Base-by-base conservation (phyloP, 2,113 vertebrate genomes). In the Tretioscincus oriximinensis region DNA sequence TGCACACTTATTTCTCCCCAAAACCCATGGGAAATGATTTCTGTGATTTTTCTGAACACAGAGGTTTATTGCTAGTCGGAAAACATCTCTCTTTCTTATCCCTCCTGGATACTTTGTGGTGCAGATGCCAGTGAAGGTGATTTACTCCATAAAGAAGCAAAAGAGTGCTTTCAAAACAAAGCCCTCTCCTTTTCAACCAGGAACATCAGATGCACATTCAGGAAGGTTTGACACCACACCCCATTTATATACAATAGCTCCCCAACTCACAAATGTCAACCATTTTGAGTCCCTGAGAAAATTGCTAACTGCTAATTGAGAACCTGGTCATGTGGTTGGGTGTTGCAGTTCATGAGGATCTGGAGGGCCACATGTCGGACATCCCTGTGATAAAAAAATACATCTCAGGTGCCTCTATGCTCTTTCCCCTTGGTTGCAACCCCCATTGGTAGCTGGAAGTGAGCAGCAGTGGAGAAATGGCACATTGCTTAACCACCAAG, bases 381-480 rank as follows among this genome's bases (percentile, higher is more conserved):
- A 41, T 41, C 5, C 12, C 54, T 18, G 18, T 58, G 18, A 78
- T 51, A 9, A 16, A 87, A 51, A 78, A 90, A 77, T 63, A 84
- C 69, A 80, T 10, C 29, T 28, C 0, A 51, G 1, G 9, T 16
- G 16, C 22, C 69, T 65, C 85, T 24, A 81, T 21, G 65, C 16
- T 69, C 22, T 28, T 78, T 31, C 61, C 22, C 63, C 20, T 65
- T 54, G 28, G 68, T 63, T 73, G 1, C 29, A 70, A 73, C 9
- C 31, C 41, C 49, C 45, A 14, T 5, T 60, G 77, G 81, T 2
- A 49, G 64, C 1, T n/a, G 12, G 73, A 78, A 2, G 6, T 0
- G 10, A 8, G 60, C 14, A 82, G 87, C 10, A 21, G 4, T 22
- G 7, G 20, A 80, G 41, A 41, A 65, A 58, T 1, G 49, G 10